Percentiles rank a stretch among this genome's conserved stretches.
Conservation (phyloP, 2,113 vertebrate genomes). For the Carlito syrichta region DNA sequence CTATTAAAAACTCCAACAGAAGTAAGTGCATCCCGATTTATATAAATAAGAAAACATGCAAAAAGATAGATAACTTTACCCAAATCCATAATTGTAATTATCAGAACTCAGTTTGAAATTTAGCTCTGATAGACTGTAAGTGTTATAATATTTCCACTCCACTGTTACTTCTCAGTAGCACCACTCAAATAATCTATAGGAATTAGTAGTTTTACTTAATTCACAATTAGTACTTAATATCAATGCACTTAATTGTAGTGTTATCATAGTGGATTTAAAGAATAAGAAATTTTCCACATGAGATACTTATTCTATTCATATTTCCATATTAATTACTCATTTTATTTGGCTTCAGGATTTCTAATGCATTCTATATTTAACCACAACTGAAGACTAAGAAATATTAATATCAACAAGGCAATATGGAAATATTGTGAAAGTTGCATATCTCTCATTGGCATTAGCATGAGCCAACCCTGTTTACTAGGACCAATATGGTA, state of each 20-base stretch:
- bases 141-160: not conserved
- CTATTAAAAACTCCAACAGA: not conserved
- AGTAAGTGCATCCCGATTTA: not conserved
- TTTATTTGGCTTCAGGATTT: not conserved
- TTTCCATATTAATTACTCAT: too few relatives aligned
- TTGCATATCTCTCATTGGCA: not conserved
- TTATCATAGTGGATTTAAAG: not conserved
- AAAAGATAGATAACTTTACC: not conserved
- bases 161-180: not conserved
- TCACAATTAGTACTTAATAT: not conserved
- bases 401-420: not conserved
- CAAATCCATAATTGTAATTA: not conserved
- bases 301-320: too few relatives aligned
- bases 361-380: not conserved
- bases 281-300: not conserved
- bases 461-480: not conserved
- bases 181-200: not conserved
- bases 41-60: not conserved
- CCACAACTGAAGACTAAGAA: not conserved
- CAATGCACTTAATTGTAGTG: not conserved
- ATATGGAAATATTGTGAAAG: not conserved
- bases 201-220: not conserved
- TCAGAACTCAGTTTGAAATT: not conserved
- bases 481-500: not conserved
- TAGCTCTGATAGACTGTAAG: not conserved